phyloP scores from a whole-genome alignment of 2,113 vertebrate genomes.

The Phrynosoma blainvillii region DNA sequence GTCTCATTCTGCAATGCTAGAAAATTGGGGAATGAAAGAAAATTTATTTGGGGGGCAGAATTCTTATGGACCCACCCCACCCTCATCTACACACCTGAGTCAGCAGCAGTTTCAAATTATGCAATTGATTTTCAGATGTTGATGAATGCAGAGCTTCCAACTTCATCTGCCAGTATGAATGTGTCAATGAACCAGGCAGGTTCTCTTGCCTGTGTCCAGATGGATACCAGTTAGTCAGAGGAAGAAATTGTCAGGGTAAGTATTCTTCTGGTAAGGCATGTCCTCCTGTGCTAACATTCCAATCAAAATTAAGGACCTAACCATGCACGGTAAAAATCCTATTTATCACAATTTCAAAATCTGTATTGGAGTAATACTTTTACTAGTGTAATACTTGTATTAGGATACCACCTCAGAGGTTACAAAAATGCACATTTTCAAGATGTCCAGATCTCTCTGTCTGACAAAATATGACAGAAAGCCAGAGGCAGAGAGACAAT shows the following conservation, averaged over 20 bases:
- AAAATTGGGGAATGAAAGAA: too few relatives aligned
- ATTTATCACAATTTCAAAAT: not conserved
- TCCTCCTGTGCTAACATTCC: not conserved
- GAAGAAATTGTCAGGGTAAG: constrained; percentile 91
- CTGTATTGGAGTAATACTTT: not conserved
- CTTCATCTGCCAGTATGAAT: constrained; percentile 92
- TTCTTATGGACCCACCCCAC: too few relatives aligned
- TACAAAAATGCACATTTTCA: not conserved
- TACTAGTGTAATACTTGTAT: too few relatives aligned
- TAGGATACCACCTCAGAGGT: too few relatives aligned
- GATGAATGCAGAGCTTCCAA: constrained; percentile 93
- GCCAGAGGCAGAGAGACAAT: too few relatives aligned
- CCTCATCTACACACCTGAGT: too few relatives aligned
- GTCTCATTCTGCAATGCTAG: too few relatives aligned
- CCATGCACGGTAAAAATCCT: not conserved
- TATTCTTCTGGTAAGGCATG: constrained; percentile 8
- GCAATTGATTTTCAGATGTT: constrained; percentile 78
- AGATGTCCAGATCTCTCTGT: not conserved
- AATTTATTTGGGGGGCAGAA: too few relatives aligned
- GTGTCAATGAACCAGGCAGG: constrained; percentile 90
- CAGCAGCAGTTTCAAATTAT: too few relatives aligned
- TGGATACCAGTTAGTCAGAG: constrained; percentile 90
- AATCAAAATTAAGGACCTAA: not conserved
- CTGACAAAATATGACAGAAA: not conserved
- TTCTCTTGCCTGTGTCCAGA: constrained; percentile 92